These are phyloP conservation scores for Alethe diademata DNA, from an alignment of 2,113 vertebrate genomes.

Conservation along the genomic window DNA sequence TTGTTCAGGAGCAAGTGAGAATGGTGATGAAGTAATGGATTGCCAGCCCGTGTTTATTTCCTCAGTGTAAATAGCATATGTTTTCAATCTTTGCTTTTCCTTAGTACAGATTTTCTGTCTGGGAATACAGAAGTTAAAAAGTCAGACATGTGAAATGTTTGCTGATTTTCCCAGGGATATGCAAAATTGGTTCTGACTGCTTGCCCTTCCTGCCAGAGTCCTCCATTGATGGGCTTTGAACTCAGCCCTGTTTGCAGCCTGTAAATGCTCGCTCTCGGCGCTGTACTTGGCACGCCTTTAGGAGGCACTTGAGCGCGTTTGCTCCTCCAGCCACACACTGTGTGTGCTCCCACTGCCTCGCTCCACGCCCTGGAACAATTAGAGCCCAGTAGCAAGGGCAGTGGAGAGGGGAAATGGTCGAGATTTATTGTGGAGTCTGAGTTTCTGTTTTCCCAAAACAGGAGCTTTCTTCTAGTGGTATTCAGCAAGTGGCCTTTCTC, in stretches of 20 bases:
- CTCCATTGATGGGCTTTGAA: background rate
- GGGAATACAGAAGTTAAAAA: background rate
- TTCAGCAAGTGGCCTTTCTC: constrained; percentile 55
- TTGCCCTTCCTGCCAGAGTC: background rate
- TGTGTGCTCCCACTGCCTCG: background rate
- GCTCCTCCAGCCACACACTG: background rate
- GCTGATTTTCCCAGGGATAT: background rate
- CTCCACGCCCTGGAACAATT: background rate
- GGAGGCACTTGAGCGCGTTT: background rate
- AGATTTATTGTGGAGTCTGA: constrained; percentile 15
- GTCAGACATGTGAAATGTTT: background rate
- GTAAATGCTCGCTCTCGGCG: background rate
- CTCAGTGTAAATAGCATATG: background rate
- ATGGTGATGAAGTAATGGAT: background rate
- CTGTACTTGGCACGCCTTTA: background rate
- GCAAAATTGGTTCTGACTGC: background rate
- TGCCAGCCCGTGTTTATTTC: background rate
- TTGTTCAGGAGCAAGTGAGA: background rate
- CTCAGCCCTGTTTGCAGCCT: background rate
- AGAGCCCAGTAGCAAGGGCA: background rate
- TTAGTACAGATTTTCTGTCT: background rate
- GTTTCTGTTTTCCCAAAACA: constrained; percentile 7
- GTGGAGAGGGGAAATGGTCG: background rate
- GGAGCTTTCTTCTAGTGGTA: constrained; percentile 8
- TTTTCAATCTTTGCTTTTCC: background rate